Evolutionary conservation across 2,888 invertebrate species (phyloP), one percentile per base, ranked within the genome.

Genomic region (Chloroclysta siterata): DNA sequence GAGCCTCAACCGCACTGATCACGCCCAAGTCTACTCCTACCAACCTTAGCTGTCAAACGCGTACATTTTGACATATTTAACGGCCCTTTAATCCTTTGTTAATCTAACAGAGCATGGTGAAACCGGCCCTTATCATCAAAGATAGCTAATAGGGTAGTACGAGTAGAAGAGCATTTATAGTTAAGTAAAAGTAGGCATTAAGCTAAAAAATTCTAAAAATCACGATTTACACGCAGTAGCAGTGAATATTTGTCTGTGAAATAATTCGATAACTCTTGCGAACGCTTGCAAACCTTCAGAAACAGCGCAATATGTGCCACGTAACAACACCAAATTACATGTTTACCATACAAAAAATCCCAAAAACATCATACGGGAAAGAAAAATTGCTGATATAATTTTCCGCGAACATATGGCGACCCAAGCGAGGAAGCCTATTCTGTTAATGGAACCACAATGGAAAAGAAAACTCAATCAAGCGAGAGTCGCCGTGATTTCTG

Each of bases 391-490:
- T 78, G 84, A 87, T 87, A 90, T 90, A 87, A 88, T 88, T 89
- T 88, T 87, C 78, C 79, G 74, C 72, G 80, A 86, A 85, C 88
- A 89, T 84, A 89, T 86, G 87, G 82, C 89, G 83, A 81, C 81
- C 84, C 82, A 52, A 52, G 58, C 77, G 66, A 73, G 84, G 68
- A 83, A 85, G 85, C 87, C 90, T 84, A 89, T 90, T 90, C 84
- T 87, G 86, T 84, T 90, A 91, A 91, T 90, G 90, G 89, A 84
- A 82, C 83, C 84, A 88, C 89, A 89, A 89, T 90, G 89, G 88
- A 84, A 89, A 89, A 88, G 90, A 89, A 90, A 90, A 89, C 89
- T 90, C 89, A 90, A 91, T 90, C 90, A 90, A 87, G 87, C 85
- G 85, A 88, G 84, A 88, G 87, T 87, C 84, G 79, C 85, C 80